phyloP scores from a whole-genome alignment of 92 coral and sea anemone genomes.

The Phenganax marumi region DNA sequence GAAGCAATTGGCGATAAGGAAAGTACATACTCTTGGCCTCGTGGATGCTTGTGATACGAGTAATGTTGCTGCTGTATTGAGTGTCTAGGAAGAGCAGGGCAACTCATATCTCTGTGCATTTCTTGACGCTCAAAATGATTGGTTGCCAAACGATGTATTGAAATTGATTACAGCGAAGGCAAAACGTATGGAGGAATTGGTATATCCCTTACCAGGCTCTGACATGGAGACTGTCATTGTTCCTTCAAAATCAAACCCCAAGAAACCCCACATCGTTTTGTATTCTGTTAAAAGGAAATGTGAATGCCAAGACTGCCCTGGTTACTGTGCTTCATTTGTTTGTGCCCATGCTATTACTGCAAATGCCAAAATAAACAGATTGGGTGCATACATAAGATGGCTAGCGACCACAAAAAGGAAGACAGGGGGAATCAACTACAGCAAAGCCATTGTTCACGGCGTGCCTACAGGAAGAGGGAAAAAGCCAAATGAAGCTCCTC shows the following conservation, averaged over 20 bases:
- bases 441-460: conserved; percentile 36
- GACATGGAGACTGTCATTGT: conserved; percentile 45
- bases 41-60: background rate
- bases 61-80: background rate
- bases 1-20: conserved; percentile 8
- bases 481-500: conserved; percentile 22
- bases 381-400: conserved; percentile 46
- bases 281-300: conserved; percentile 45
- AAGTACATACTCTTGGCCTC: conserved; percentile 25
- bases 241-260: conserved; percentile 48
- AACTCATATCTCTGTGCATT: background rate
- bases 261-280: conserved; percentile 48
- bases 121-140: conserved; percentile 25
- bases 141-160: conserved; percentile 52
- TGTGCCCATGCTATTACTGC: conserved; percentile 58
- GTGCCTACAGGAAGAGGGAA: conserved; percentile 60
- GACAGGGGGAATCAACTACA: conserved; percentile 44
- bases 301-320: conserved; percentile 50
- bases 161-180: conserved; percentile 24
- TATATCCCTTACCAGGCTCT: background rate
- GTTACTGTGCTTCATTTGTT: conserved; percentile 36
- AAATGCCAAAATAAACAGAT: conserved; percentile 18
- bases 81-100: background rate
- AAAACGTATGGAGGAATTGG: conserved; percentile 4
- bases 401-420: conserved; percentile 47